Evolutionary conservation across 1,140 invertebrate genomes (phyloP), one percentile per base, ranked within the genome.

Genomic region (Trachymyrmex cornetzi): DNA sequence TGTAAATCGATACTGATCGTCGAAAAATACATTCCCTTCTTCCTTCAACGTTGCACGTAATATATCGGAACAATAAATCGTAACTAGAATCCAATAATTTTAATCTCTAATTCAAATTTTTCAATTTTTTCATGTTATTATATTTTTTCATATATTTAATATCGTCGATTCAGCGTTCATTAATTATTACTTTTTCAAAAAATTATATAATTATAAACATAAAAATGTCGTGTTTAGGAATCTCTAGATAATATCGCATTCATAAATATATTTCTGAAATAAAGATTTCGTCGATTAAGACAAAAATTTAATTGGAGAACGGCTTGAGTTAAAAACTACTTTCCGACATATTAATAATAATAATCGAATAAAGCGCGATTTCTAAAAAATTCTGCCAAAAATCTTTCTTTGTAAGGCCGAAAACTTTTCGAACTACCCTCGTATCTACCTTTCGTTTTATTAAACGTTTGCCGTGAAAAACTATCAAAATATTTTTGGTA

Each of bases 1-100:
- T 48, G 55, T 84, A 84, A 63, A 75, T 75, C 80, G 69, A 84
- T 84, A 84, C n/a, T 71, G 64, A 27, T 74, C 24, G 55, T 81
- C 55, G 55, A 74, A 74, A 82, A 61, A 63, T 69, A 55, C 16
- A n/a, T n/a, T 57, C 14, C 16, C 5, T 44, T 38, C n/a, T 71
- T 57, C 53, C 64, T 48, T 11, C 19, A 30, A 19, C 27, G 5
- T 19, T 30, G 61, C 19, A 63, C 9, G 38, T 44, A 27, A 3
- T 3, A 19, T 19, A 61, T 24, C 22, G 6, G 44, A 57, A 16
- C 19, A 4, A 14, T 19, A 16, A 14, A 24, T 59, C n/a, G 7
- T 22, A 22, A 1, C 5, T 9, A 22, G 53, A 50, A 50, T 50
- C 12, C 1, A 57, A n/a, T 19, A 19, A 11, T 19, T 27, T 4